phyloP scores from a whole-genome alignment of 1,140 invertebrate genomes.

The Dryas iulia region DNA sequence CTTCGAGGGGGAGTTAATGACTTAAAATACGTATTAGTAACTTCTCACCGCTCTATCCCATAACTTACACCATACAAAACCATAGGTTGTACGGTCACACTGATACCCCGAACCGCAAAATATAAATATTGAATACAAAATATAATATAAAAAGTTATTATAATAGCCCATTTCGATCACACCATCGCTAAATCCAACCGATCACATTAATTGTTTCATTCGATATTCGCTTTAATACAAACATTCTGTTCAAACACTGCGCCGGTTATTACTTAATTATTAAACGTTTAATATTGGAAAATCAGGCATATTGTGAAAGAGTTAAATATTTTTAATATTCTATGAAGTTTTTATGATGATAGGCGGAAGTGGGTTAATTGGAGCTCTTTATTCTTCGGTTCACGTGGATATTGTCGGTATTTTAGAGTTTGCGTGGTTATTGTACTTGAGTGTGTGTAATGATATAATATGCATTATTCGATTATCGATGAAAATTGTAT shows the following conservation, averaged over 20 bases:
- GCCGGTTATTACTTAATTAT: constrained; percentile 42
- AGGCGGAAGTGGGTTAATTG: background rate
- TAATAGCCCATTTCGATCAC: constrained; percentile 32
- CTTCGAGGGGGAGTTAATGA: too few species aligned
- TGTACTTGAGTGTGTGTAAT: too few species aligned
- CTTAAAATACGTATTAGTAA: too few species aligned
- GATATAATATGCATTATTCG: too few species aligned
- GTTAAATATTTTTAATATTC: background rate
- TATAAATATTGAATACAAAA: too few species aligned
- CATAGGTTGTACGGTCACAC: background rate
- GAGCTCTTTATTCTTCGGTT: background rate
- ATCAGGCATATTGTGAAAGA: constrained; percentile 28
- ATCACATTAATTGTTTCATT: constrained; percentile 45
- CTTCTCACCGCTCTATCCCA: background rate
- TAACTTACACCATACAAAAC: background rate
- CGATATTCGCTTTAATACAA: constrained; percentile 22
- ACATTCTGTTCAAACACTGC: constrained; percentile 27
- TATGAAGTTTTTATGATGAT: constrained; percentile 2
- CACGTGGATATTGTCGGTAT: background rate
- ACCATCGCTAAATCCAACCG: constrained; percentile 34
- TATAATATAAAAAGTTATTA: too few species aligned
- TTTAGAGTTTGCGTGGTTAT: background rate
- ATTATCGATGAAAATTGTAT: too few species aligned
- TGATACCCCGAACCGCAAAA: background rate
- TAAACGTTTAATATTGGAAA: constrained; percentile 36